phyloP scores from a whole-genome alignment of 1,140 invertebrate species.

The Meloidogyne floridensis region DNA sequence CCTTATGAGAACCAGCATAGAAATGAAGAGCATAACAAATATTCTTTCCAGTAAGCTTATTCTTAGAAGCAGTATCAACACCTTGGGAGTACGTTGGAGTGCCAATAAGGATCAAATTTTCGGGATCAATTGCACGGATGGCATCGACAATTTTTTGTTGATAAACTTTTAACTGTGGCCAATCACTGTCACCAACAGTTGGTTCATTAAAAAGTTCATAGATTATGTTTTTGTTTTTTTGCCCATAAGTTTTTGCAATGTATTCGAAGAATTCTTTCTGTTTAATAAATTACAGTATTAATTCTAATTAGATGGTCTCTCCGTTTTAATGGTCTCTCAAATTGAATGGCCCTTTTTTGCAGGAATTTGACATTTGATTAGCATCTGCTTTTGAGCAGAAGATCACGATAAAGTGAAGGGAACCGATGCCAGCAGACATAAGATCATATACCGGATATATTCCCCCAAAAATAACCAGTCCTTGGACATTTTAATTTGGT shows the following conservation, averaged over 20 bases:
- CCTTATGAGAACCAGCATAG: background rate
- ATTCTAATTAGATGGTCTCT: too few relatives aligned
- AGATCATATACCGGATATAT: too few relatives aligned
- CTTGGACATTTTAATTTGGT: too few relatives aligned
- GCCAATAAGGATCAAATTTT: conserved; percentile 25
- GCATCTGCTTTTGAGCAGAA: too few relatives aligned
- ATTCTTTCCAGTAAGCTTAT: conserved; percentile 3
- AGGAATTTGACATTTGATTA: too few relatives aligned
- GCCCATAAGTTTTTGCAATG: conserved; percentile 29
- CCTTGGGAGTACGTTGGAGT: conserved; percentile 11
- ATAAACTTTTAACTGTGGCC: background rate
- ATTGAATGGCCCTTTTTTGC: too few relatives aligned
- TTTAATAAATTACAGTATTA: too few relatives aligned
- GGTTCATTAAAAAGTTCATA: conserved; percentile 27
- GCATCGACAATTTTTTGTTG: conserved; percentile 12
- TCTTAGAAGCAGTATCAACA: conserved; percentile 18
- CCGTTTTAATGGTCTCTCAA: too few relatives aligned
- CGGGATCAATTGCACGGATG: conserved; percentile 6
- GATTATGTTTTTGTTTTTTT: conserved; percentile 23
- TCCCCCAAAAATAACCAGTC: too few relatives aligned
- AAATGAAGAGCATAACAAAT: background rate
- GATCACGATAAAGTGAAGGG: too few relatives aligned
- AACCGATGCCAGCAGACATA: too few relatives aligned
- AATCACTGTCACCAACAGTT: background rate
- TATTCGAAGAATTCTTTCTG: conserved; percentile 23